phyloP scores from a whole-genome alignment of 2,113 vertebrate genomes.

The Myotis yumanensis region DNA sequence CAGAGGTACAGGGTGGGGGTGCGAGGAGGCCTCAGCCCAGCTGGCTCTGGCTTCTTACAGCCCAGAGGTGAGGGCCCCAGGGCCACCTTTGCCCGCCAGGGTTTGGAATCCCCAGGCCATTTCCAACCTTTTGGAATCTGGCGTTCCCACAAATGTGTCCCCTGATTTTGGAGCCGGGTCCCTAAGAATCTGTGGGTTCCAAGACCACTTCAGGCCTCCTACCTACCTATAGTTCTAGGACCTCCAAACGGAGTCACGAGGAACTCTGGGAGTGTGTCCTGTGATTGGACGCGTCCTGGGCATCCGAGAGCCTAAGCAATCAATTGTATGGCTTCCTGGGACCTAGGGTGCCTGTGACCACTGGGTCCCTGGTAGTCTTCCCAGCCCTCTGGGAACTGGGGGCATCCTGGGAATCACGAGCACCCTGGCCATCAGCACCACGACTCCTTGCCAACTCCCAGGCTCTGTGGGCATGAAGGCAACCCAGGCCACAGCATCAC shows the following conservation, averaged over 20 bases:
- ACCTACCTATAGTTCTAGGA: accelerated
- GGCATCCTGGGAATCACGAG: too few relatives aligned
- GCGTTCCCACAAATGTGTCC: neutral
- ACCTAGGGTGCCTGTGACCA: neutral
- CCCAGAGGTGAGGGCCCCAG: neutral
- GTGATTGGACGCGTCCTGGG: neutral
- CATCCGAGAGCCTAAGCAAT: neutral
- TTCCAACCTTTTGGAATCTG: neutral
- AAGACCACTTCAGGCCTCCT: neutral
- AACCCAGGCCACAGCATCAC: accelerated
- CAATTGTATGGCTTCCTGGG: too few relatives aligned
- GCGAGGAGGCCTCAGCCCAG: neutral
- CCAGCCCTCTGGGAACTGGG: neutral
- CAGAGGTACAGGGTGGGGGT: accelerated
- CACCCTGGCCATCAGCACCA: neutral
- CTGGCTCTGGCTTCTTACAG: neutral
- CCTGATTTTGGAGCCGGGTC: neutral
- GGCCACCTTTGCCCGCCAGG: neutral
- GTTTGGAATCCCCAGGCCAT: neutral
- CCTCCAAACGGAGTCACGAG: neutral
- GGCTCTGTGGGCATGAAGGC: neutral
- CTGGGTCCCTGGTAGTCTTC: too few relatives aligned
- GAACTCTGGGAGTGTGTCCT: neutral
- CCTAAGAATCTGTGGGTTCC: neutral
- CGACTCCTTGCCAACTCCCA: neutral